phyloP scores from a whole-genome alignment of 2,113 vertebrate species.

The Mobula birostris region DNA sequence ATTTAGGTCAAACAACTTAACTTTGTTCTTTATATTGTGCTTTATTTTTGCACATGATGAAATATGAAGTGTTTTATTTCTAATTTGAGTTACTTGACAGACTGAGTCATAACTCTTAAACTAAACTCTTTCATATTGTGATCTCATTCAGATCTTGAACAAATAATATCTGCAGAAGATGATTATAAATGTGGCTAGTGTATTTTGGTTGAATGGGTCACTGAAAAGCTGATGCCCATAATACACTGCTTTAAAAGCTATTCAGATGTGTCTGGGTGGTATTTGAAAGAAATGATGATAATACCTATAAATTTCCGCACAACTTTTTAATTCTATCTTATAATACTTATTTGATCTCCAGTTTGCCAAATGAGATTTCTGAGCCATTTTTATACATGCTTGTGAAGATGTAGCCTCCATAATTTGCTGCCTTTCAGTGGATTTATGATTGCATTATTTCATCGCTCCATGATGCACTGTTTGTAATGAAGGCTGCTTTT shows the following conservation, averaged over 20 bases:
- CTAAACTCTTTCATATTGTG: not conserved
- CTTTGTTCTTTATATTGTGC: not conserved
- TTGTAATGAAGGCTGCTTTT: not conserved
- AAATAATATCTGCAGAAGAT: not conserved
- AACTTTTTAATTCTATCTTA: not conserved
- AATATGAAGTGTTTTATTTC: not conserved
- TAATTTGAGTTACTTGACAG: not conserved
- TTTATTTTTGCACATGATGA: not conserved
- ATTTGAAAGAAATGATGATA: not conserved
- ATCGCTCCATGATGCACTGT: not conserved
- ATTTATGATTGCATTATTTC: not conserved
- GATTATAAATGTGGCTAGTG: not conserved
- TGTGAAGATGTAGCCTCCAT: not conserved
- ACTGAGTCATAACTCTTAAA: conserved; percentile 2
- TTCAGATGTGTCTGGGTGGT: not conserved
- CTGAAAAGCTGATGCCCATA: not conserved
- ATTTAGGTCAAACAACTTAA: not conserved
- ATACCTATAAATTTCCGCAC: not conserved
- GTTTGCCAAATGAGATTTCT: not conserved
- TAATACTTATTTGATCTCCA: not conserved
- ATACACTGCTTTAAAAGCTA: not conserved
- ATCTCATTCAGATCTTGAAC: not conserved
- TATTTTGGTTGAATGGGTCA: not conserved
- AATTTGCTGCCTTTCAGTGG: not conserved
- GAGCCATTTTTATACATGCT: not conserved